Evolutionary conservation across 2,113 vertebrate genomes (phyloP).

Genomic region (Sardina pilchardus): DNA sequence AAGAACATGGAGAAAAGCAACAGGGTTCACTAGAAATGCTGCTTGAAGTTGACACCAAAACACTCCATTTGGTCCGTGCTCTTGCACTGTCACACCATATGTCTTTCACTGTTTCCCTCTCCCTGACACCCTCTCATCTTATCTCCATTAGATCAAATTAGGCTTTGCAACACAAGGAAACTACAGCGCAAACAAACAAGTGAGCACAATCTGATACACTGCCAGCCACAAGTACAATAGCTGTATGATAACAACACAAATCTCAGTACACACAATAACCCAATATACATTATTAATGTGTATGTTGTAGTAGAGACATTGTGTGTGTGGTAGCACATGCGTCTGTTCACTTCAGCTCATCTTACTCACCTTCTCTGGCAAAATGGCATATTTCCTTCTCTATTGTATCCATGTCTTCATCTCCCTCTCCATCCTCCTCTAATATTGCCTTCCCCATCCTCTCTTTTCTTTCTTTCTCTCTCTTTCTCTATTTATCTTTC

Average conservation of each 20-base stretch:
- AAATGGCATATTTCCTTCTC: constrained; percentile 11
- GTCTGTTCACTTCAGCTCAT: neutral
- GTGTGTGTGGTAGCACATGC: neutral
- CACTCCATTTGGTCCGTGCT: neutral
- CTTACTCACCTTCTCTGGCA: neutral
- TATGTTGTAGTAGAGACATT: neutral
- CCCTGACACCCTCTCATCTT: neutral
- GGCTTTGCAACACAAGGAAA: neutral
- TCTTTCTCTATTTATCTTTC: neutral
- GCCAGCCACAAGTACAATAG: neutral
- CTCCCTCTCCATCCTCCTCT: neutral
- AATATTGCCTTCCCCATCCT: neutral
- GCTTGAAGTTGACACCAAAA: neutral
- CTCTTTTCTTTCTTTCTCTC: neutral
- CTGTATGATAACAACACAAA: neutral
- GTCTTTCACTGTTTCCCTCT: neutral
- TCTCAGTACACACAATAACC: neutral
- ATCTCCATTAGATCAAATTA: neutral
- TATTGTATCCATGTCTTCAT: neutral
- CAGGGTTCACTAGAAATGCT: neutral
- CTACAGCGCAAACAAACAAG: neutral
- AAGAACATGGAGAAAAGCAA: neutral
- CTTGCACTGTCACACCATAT: neutral
- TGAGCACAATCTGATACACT: neutral
- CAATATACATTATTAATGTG: neutral